Evolutionary conservation across 2,888 invertebrate genomes (phyloP), one percentile per base, ranked within the genome.

Genomic region (Aphidoletes aphidimyza): DNA sequence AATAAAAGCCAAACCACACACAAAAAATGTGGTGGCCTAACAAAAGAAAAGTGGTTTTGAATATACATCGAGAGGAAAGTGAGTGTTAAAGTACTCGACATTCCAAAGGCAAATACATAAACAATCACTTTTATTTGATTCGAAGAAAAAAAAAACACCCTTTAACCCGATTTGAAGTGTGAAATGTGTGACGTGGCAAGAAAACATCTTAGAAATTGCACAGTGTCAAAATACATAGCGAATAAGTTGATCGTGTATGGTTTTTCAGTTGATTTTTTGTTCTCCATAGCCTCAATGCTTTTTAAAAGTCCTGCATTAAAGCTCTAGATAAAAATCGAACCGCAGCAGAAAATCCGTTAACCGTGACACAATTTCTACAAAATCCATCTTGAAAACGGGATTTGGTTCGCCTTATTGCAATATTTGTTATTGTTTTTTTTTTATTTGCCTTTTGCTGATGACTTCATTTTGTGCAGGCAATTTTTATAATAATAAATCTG

Each of bases 371-470:
- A 30, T 69, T 69, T 69, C 2, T n/a, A n/a, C n/a, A n/a, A n/a
- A n/a, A n/a, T n/a, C 8, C 34, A 69, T 69, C 14, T 69, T 69
- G 69, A 69, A 54, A n/a, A n/a, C 54, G 19, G 54, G 54, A 6
- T 22, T 22, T 54, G 5, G 6, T 22, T 54, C 42, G 42, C 42
- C 30, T 69, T 69, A 30, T 30, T 26, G 14, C 34, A 11, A 3
- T 22, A 3, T 54, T 26, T 54, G 54, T 54, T 54, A 14, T 47
- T 22, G 22, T 22, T 54, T 54, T 69, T 26, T 69, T 69, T 1
- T 30, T 69, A 69, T 69, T 69, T 69, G 69, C 14, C 14, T 69
- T 69, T 30, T 34, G 69, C 69, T 69, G 69, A 69, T 69, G n/a
- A 34, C 14, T 9, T 69, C 34, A 30, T 26, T 69, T 69, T 69